Evolutionary conservation across 2,888 invertebrate species (phyloP), one percentile per base, ranked within the genome.

Genomic region (Polylopha cassiicola): DNA sequence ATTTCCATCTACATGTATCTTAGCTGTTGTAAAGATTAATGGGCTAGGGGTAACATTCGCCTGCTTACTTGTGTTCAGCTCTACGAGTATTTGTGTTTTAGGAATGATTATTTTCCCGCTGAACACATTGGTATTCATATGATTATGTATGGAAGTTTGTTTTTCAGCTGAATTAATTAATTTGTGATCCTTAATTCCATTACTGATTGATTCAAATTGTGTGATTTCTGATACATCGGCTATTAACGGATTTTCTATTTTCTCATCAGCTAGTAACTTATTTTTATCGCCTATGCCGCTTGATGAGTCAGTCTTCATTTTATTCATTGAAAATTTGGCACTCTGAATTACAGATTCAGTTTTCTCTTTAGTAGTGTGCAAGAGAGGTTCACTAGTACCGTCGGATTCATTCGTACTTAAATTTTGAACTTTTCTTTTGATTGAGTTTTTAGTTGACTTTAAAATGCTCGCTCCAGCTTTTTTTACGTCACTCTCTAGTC

Each of bases 1-100:
- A 63, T 75, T 75, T 23, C 61, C 66, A 46, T 80, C 75, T 2
- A 70, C 61, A 34, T 82, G 81, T 51, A 84, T 85, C 70, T 82
- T 85, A 4, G 85, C 85, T n/a, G 81, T 84, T 10, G 84, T 85
- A 50, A 85, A 84, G 50, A 85, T 84, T 44, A 82, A 53, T 13
- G 82, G 73, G 49, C 69, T 72, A 10, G 75, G 61, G 43, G 39
- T 72, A 41, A 64, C 72, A 21, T 48, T 51, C 22, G 54, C 55
- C 17, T 61, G 51, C 44, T 72, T 77, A 44, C 54, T 59, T 30
- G 57, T 61, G 42, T 75, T 74, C 37, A 82, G 71, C 58, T 80
- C 78, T 27, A 80, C 69, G 20, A 80, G 64, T 42, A 77, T 56
- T 55, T 73, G 67, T 46, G 50, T 73, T 64, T 73, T 79, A 4